Conservation (phyloP, 2,797 vertebrate species). For the Aythya fuligula region DNA sequence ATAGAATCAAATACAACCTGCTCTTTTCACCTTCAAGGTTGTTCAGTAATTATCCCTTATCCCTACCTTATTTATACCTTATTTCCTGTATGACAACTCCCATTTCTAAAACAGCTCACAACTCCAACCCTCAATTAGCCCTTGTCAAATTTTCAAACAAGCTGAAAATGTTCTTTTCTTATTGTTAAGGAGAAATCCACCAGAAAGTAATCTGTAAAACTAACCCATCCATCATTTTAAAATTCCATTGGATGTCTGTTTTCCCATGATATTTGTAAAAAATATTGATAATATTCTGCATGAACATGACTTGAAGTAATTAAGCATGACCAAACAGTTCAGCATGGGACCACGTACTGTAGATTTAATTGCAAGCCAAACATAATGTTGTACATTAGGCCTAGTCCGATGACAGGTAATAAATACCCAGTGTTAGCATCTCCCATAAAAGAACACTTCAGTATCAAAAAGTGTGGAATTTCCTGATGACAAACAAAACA, state of each 20-base stretch:
- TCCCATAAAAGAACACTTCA: not conserved
- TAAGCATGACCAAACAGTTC: not conserved
- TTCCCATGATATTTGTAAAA: not conserved
- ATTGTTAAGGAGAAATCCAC: not conserved
- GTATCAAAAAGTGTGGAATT: not conserved
- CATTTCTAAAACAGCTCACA: not conserved
- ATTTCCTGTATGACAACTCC: not conserved
- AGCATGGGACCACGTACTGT: not conserved
- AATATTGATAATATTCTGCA: not conserved
- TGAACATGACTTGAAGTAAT: not conserved
- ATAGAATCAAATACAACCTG: not conserved
- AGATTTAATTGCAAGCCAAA: not conserved
- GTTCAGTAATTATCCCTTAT: not conserved
- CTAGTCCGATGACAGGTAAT: not conserved
- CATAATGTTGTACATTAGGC: not conserved
- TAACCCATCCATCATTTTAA: not conserved
- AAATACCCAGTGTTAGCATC: not conserved
- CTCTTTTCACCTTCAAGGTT: not conserved
- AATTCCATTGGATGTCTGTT: not conserved
- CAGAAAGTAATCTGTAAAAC: not conserved
- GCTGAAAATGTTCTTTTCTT: not conserved
- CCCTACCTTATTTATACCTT: not conserved
- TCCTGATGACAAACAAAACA: not conserved
- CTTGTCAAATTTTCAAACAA: constrained; percentile 26
- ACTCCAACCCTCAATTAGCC: not conserved